A percentile compares a stretch with the other conserved stretches of the same genome.
These are phyloP conservation scores for Drosophila incognita DNA, from an alignment of 2,888 invertebrate genomes.

Conservation along the genomic window DNA sequence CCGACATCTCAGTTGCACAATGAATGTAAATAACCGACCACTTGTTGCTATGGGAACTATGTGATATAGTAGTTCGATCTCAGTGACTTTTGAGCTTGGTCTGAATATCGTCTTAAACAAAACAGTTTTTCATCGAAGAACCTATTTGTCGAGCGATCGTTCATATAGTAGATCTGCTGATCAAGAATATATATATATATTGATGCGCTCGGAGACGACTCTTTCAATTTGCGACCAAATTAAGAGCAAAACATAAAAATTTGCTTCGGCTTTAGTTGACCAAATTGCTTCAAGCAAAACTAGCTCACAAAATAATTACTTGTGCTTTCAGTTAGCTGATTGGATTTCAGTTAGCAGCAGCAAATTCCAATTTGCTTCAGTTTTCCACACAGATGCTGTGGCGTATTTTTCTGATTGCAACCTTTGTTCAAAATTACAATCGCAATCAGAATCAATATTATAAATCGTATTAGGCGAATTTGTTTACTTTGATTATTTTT, in stretches of 20 bases:
- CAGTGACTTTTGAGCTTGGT: not conserved
- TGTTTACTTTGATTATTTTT: conserved; percentile 23
- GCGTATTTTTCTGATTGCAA: not conserved
- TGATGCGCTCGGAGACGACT: not conserved
- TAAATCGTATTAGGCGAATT: conserved; percentile 56
- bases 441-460: conserved; percentile 50
- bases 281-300: not conserved
- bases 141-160: not conserved
- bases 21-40: not conserved
- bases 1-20: no score
- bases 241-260: not conserved
- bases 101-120: no score
- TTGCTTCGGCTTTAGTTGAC: not conserved
- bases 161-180: not conserved
- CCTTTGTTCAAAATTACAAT: not conserved
- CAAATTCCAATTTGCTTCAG: not conserved
- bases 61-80: not conserved
- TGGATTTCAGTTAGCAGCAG: not conserved
- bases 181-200: not conserved
- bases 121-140: not conserved
- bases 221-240: not conserved
- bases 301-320: not conserved
- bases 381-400: not conserved
- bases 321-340: not conserved
- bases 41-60: not conserved